These are phyloP conservation scores for Augochlora pura DNA, from an alignment of 1,140 invertebrate species.

Conservation along the genomic window DNA sequence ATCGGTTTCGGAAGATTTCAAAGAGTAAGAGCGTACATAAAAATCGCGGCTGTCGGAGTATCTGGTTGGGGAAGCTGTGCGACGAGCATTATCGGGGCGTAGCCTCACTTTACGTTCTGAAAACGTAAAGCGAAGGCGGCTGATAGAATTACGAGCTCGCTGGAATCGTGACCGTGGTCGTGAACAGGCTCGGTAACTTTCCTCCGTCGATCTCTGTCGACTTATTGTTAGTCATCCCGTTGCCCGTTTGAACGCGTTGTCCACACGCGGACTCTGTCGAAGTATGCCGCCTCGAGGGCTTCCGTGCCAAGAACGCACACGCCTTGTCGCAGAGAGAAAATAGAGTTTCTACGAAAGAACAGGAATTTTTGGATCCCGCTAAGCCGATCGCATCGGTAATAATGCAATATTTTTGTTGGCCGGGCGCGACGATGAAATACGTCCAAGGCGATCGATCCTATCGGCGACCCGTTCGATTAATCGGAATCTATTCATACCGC, in stretches of 20 bases:
- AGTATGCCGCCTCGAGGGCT: conserved; percentile 42
- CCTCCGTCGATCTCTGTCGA: neutral
- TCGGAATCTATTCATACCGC: neutral
- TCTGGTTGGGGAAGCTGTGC: neutral
- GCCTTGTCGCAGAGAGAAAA: conserved; percentile 52
- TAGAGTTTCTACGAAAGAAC: conserved; percentile 61
- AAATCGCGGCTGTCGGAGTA: too few relatives aligned
- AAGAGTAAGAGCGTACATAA: too few relatives aligned
- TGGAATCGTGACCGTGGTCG: neutral
- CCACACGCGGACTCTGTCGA: conserved; percentile 27
- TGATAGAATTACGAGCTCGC: neutral
- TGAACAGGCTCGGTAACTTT: conserved; percentile 2
- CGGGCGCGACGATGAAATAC: too few relatives aligned
- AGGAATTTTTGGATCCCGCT: conserved; percentile 39
- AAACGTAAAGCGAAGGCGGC: neutral
- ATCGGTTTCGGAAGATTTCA: too few relatives aligned
- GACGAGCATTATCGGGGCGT: neutral
- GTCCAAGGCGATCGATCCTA: neutral
- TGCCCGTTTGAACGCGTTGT: conserved; percentile 15
- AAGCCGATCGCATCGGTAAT: conserved; percentile 43
- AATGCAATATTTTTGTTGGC: conserved; percentile 18
- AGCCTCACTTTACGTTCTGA: neutral
- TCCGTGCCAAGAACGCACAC: conserved; percentile 63
- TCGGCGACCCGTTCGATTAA: neutral
- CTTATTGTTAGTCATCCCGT: conserved; percentile 30